phyloP scores from a whole-genome alignment of 2,797 vertebrate genomes.

The Emydoidea blandingii region DNA sequence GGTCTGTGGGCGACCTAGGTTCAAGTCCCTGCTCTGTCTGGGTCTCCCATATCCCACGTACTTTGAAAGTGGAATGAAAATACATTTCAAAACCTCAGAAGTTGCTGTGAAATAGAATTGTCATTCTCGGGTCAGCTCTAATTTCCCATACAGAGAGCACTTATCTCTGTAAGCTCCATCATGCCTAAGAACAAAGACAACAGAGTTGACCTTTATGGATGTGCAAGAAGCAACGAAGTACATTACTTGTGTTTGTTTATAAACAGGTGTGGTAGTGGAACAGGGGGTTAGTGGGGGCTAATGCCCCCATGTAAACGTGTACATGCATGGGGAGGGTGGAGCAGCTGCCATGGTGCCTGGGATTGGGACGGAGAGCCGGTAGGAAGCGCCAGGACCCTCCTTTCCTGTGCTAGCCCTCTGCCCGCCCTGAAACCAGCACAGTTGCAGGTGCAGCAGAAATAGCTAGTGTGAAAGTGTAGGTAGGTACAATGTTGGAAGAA shows the following conservation, averaged over 20 bases:
- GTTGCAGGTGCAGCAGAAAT: not conserved
- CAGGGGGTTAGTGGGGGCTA: not conserved
- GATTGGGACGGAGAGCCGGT: not conserved
- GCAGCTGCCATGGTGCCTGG: not conserved
- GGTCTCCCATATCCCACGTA: not conserved
- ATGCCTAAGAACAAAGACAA: not conserved
- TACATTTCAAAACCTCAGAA: not conserved
- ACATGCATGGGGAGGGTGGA: not conserved
- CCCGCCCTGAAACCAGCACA: not conserved
- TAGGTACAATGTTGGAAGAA: not conserved
- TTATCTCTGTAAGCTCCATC: not conserved
- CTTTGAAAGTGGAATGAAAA: not conserved
- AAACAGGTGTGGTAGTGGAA: not conserved
- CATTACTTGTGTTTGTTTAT: not conserved
- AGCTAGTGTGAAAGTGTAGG: not conserved
- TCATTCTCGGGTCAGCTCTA: not conserved
- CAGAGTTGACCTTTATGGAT: not conserved
- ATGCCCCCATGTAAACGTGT: not conserved
- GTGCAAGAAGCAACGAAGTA: not conserved
- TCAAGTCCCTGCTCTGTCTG: not conserved
- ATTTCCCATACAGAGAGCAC: not conserved
- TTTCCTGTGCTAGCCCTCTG: not conserved
- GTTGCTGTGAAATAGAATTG: not conserved
- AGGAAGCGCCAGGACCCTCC: not conserved
- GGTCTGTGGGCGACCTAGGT: not conserved